Evolutionary conservation across 2,888 invertebrate genomes (phyloP).

Genomic region (Mythimna loreyi): DNA sequence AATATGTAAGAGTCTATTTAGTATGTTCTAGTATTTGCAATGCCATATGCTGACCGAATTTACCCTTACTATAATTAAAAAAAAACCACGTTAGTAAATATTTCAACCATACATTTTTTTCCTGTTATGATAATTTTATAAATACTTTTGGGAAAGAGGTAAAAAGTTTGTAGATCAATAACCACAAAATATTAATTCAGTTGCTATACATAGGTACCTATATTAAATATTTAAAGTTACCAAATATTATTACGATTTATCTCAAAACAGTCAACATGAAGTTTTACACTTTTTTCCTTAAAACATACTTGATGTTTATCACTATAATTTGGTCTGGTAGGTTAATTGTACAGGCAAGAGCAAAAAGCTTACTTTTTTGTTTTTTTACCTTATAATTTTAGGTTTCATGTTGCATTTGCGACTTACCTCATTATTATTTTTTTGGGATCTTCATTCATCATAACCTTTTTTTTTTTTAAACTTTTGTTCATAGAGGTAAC

Average conservation of each 20-base stretch:
- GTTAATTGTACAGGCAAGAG: slow-evolving; percentile 20
- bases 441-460: too few relatives aligned
- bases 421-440: neutral
- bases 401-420: neutral
- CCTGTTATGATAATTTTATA: too few relatives aligned
- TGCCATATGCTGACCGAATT: too few relatives aligned
- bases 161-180: neutral
- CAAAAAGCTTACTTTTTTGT: slow-evolving; percentile 7
- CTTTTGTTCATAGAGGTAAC: too few relatives aligned
- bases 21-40: too few relatives aligned
- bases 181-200: slow-evolving; percentile 5
- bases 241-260: slow-evolving; percentile 28
- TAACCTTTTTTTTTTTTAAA: too few relatives aligned
- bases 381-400: neutral
- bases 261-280: slow-evolving; percentile 36
- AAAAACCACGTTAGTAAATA: too few relatives aligned
- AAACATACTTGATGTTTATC: slow-evolving; percentile 49
- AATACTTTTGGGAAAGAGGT: neutral
- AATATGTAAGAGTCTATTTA: too few relatives aligned
- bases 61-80: too few relatives aligned
- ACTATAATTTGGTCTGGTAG: slow-evolving; percentile 15
- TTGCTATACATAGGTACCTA: neutral
- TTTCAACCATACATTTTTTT: too few relatives aligned
- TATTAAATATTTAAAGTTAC: neutral
- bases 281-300: slow-evolving; percentile 54